phyloP scores from a whole-genome alignment of 2,797 vertebrate genomes.

The Kryptopterus vitreolus region DNA sequence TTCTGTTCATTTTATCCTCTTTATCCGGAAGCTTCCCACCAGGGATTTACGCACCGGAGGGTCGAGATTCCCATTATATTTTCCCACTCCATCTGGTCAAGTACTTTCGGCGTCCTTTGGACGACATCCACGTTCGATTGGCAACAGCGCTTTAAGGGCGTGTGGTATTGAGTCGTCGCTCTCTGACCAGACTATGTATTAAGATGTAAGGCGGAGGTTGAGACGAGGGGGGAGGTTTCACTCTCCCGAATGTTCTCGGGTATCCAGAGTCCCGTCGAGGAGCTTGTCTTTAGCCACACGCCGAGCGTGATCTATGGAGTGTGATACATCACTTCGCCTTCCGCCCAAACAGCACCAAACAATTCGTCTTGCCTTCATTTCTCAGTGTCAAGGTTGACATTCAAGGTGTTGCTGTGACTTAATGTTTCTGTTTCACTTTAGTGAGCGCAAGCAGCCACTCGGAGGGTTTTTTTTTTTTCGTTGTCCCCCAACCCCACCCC shows the following conservation, averaged over 20 bases:
- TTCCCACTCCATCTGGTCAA: slow-evolving; percentile 42
- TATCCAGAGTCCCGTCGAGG: slow-evolving; percentile 31
- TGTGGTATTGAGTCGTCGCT: slow-evolving; percentile 56
- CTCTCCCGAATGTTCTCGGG: slow-evolving; percentile 40
- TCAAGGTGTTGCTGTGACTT: slow-evolving; percentile 80
- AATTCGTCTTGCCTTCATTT: slow-evolving; percentile 67
- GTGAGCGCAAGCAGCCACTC: slow-evolving; percentile 4
- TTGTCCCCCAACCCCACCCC: too few relatives aligned
- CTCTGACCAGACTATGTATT: slow-evolving; percentile 51
- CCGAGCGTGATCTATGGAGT: slow-evolving; percentile 53
- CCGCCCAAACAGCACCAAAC: slow-evolving; percentile 51
- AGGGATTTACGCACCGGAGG: slow-evolving; percentile 53
- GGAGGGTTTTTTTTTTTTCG: too few relatives aligned
- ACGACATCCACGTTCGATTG: slow-evolving; percentile 45
- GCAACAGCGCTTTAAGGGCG: slow-evolving; percentile 41
- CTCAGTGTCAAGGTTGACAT: slow-evolving; percentile 74
- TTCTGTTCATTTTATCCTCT: neutral
- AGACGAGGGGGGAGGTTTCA: slow-evolving; percentile 29
- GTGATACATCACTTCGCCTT: slow-evolving; percentile 53
- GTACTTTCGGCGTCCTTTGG: slow-evolving; percentile 35
- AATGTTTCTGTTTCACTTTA: slow-evolving; percentile 68
- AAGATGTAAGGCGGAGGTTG: too few relatives aligned
- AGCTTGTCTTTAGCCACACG: slow-evolving; percentile 53
- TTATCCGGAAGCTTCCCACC: slow-evolving; percentile 35
- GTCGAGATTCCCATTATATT: slow-evolving; percentile 53